Conservation (phyloP, 2,888 invertebrate genomes). For the Zhuqinia jingwanae region DNA sequence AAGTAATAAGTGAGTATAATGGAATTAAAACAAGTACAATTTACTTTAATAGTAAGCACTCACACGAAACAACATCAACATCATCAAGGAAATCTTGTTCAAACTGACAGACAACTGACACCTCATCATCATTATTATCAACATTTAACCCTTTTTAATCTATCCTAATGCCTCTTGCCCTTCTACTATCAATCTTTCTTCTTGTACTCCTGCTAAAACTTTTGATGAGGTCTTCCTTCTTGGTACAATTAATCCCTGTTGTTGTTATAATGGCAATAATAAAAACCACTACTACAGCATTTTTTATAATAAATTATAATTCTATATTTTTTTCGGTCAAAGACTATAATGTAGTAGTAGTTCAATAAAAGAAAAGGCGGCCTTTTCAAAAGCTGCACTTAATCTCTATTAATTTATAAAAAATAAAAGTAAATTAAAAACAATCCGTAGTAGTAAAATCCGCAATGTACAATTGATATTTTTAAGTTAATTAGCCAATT, state of each 20-base stretch:
- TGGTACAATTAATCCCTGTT: constrained; percentile 4
- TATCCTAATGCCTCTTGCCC: neutral
- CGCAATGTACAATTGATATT: constrained; percentile 50
- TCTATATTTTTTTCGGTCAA: neutral
- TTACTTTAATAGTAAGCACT: constrained; percentile 42
- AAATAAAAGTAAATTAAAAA: neutral
- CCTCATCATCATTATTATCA: constrained; percentile 48
- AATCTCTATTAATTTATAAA: constrained; percentile 8
- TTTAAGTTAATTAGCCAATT: constrained; percentile 61
- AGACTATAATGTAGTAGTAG: neutral
- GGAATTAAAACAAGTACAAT: constrained; percentile 54
- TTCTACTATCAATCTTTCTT: neutral
- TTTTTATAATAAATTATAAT: constrained; percentile 16
- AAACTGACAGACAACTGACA: constrained; percentile 64
- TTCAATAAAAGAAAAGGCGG: constrained; percentile 17
- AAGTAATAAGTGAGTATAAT: constrained; percentile 46
- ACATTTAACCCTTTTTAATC: constrained; percentile 10
- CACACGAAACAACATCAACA: constrained; percentile 48
- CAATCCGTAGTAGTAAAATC: neutral
- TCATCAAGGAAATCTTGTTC: constrained; percentile 62
- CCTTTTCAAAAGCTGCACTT: neutral
- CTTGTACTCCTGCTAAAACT: neutral
- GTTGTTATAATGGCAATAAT: constrained; percentile 17
- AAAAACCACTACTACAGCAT: constrained; percentile 3
- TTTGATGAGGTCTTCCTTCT: neutral